These are phyloP conservation scores for Notamacropus eugenii DNA, from an alignment of 2,797 vertebrate species.

Conservation along the genomic window DNA sequence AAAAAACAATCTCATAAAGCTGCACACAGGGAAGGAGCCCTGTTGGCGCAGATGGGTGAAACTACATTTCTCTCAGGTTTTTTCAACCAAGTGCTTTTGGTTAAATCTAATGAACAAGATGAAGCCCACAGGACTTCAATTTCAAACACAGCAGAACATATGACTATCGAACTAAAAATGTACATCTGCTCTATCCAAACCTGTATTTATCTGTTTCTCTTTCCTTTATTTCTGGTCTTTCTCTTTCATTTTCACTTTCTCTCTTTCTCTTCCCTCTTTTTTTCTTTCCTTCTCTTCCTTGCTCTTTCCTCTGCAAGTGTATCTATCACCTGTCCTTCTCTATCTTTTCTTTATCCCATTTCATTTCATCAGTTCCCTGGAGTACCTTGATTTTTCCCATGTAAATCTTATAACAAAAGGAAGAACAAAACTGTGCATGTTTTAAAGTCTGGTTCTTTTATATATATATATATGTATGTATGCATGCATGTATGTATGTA, in stretches of 20 bases:
- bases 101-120: conserved; percentile 25
- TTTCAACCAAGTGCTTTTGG: conserved; percentile 27
- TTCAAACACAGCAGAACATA: conserved; percentile 10
- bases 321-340: not conserved
- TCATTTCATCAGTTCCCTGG: not conserved
- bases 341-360: not conserved
- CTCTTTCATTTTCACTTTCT: not conserved
- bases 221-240: not conserved
- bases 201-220: not conserved
- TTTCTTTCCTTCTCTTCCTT: not conserved
- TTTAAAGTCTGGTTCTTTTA: too few species aligned
- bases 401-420: not conserved
- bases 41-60: not conserved
- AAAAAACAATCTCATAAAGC: conserved; percentile 37
- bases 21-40: conserved; percentile 4
- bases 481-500: too few species aligned
- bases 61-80: not conserved
- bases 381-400: conserved; percentile 18
- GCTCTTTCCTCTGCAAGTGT: not conserved
- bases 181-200: not conserved
- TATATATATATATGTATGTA: too few species aligned
- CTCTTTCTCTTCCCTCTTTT: not conserved
- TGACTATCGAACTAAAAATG: not conserved
- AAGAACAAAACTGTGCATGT: too few species aligned
- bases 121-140: not conserved